Evolutionary conservation across 2,113 vertebrate species (phyloP), one percentile per base, ranked within the genome.

Genomic region (Melospiza melodia): DNA sequence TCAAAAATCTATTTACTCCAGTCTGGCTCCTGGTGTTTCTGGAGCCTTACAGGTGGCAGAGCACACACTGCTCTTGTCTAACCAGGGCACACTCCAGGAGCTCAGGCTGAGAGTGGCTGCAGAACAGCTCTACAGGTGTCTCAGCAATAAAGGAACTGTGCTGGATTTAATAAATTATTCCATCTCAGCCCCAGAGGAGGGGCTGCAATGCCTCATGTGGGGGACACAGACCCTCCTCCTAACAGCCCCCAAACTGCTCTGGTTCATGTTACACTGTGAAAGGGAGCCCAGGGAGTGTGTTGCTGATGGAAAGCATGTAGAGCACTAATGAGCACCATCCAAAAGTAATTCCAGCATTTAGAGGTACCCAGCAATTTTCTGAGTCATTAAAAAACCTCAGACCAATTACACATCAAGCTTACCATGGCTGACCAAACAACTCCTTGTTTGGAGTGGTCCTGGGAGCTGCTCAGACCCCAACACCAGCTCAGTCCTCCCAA

Each of bases 351-450:
- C 84, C 90, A 95, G 25, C 63, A 14, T 62, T 73, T 33, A 91
- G 94, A 95, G 77, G 91, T 58, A 95, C 86, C 67, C 68, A 91
- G 82, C 87, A 94, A 94, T 95, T 94, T 97, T 96, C 91, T 80
- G 75, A 87, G 71, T 83, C 89, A 80, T 96, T 95, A 94, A 72
- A 89, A 89, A 86, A 4, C 51, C 87, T 93, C 93, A 67, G 35
- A 79, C 49, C 90, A 88, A 94, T 97, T 85, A 85, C 20, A 92
- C 5, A 87, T 5, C 89, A 74, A 65, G 84, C 71, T 87, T 21
- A 51, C 57, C 84, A 62, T 1, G n/a, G 73, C 74, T 94, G 37
- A 74, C 91, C 81, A 76, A 65, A 89, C 74, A 95, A 35, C 46
- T 74, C 79, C 20, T 69, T 62, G 84, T 46, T 94, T 37, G 18